Conservation (phyloP, 1,140 invertebrate genomes). For the Xylocopa sonorina region DNA sequence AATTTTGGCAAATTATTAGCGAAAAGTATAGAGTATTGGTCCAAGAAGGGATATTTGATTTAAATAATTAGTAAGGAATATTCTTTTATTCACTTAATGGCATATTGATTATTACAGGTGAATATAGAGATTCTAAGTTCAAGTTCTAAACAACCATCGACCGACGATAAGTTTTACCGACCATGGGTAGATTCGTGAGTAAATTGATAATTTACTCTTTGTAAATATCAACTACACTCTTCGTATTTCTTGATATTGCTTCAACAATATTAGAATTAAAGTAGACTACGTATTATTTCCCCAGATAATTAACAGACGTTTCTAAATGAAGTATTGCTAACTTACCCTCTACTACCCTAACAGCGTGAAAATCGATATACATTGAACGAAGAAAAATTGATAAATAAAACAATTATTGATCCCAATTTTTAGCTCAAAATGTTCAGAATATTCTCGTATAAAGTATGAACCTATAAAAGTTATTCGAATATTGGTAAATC, state of each 20-base stretch:
- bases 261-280: background rate
- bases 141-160: constrained; percentile 28
- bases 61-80: background rate
- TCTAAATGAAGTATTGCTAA: background rate
- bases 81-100: background rate
- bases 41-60: too few relatives aligned
- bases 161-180: constrained; percentile 52
- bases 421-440: too few relatives aligned
- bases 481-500: too few relatives aligned
- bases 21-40: too few relatives aligned
- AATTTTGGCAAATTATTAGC: too few relatives aligned
- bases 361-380: background rate
- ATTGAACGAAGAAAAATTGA: background rate
- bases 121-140: background rate
- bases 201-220: background rate
- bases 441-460: too few relatives aligned
- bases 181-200: constrained; percentile 35
- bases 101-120: too few relatives aligned
- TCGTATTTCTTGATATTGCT: too few relatives aligned
- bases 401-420: background rate
- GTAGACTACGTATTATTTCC: too few relatives aligned
- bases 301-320: background rate
- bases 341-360: background rate
- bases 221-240: background rate
- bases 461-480: too few relatives aligned